Evolutionary conservation across 2,888 invertebrate species (phyloP).

Genomic region (Tanytarsus gracilentus): DNA sequence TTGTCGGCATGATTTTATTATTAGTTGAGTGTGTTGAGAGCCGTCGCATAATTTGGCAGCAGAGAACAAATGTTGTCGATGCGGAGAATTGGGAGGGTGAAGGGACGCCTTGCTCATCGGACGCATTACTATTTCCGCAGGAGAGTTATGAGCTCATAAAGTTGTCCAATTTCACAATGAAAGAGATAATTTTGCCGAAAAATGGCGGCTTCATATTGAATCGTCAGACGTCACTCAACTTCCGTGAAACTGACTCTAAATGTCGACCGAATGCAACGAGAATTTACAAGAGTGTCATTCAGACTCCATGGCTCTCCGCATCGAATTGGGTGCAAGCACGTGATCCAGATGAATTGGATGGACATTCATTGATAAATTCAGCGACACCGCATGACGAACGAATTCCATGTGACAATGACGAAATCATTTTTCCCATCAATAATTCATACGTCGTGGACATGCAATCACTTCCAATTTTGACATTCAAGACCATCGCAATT

Average conservation of each 20-base stretch:
- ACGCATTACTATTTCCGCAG: constrained; percentile 38
- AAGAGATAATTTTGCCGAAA: constrained; percentile 26
- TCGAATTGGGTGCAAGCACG: constrained; percentile 4
- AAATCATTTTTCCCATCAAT: constrained; percentile 24
- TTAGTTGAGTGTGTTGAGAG: constrained; percentile 11
- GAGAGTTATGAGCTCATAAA: constrained; percentile 32
- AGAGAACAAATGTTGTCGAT: constrained; percentile 31
- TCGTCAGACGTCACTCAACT: constrained; percentile 6
- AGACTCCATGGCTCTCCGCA: constrained; percentile 1
- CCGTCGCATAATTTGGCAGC: constrained; percentile 25
- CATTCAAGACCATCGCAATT: constrained; percentile 31
- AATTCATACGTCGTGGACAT: constrained; percentile 27
- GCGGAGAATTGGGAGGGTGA: constrained; percentile 36
- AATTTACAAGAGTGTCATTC: constrained; percentile 10
- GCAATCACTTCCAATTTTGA: constrained; percentile 22
- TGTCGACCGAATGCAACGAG: neutral
- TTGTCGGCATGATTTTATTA: neutral
- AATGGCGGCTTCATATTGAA: constrained; percentile 21
- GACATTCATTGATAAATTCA: neutral
- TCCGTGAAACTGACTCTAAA: neutral
- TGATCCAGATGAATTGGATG: neutral
- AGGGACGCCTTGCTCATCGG: constrained; percentile 37
- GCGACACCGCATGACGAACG: constrained; percentile 25
- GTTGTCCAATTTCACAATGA: constrained; percentile 24
- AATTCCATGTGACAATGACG: constrained; percentile 24